Evolutionary conservation across 2,113 vertebrate species (phyloP), one percentile per base, ranked within the genome.

Genomic region (Salminus brasiliensis): DNA sequence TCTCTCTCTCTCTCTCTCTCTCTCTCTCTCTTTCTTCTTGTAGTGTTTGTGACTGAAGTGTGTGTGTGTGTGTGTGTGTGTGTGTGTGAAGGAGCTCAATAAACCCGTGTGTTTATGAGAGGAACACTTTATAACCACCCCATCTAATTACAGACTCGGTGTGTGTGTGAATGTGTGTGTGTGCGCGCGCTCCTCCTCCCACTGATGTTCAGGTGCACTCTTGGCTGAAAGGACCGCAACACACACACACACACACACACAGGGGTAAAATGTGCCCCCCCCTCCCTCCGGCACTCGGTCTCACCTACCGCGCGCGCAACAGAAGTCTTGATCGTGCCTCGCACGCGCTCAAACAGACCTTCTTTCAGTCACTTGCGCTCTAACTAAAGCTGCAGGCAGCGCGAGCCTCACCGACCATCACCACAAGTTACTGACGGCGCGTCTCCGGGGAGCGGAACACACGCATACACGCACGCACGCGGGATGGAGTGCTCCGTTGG

Each of bases 1-100:
- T 63, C 39, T 53, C 73, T 63, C 74, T 75, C 52, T 62, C 62
- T 68, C 18, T 72, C 29, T 81, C 25, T 71, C 39, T 32, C 62
- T 71, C 47, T 74, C 36, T 25, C 32, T 15, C 32, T 30, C 43
- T 7, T 5, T 13, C 21, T 45, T 11, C 47, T 78, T 18, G 16
- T 16, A 21, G 36, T 39, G 36, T 9, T 39, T 4, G 4, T 39
- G 4, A 39, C 36, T 5, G 36, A 5, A 4, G 4, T 39, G 4
- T 9, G 9, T 9, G 36, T 39, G 4, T 9, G 9, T 4, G 36
- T 39, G 36, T 39, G 36, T 9, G 4, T 4, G n/a, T n/a, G n/a
- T n/a, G n/a, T n/a, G n/a, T n/a, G n/a, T n/a, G n/a, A n/a, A n/a
- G n/a, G n/a, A n/a, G n/a, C n/a, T n/a, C n/a, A n/a, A n/a, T n/a